Evolutionary conservation across 2,888 invertebrate genomes (phyloP), one percentile per base, ranked within the genome.

Genomic region (Cosmia trapezina): DNA sequence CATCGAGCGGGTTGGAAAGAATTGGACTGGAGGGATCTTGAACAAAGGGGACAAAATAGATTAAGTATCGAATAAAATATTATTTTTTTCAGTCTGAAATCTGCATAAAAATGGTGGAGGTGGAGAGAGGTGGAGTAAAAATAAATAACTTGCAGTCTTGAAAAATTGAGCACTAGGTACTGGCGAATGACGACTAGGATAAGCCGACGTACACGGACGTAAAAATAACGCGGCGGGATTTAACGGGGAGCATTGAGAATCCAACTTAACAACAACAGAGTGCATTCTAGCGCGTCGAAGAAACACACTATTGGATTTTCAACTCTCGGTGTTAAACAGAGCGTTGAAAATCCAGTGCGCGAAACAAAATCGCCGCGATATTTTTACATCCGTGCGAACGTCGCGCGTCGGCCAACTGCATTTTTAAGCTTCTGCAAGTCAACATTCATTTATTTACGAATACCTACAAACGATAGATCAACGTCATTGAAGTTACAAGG

Each of bases 381-480:
- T n/a, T n/a, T n/a, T n/a, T n/a, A n/a, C n/a, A n/a, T n/a, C n/a
- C n/a, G n/a, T n/a, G n/a, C n/a, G n/a, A n/a, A n/a, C n/a, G n/a
- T n/a, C n/a, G n/a, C n/a, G n/a, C n/a, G n/a, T n/a, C n/a, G n/a
- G n/a, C n/a, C n/a, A n/a, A n/a, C 8, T 49, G 22, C 54, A 77
- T 6, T 14, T 22, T 3, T 8, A 57, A 45, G 7, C 28, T 57
- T 33, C 9, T 33, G 1, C 14, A 45, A 19, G 0, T 47, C 22
- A 47, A 47, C 22, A 56, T 45, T 22, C 14, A 41, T 19, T 2
- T 41, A 61, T 51, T 45, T 51, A 57, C 28, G 33, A 57, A n/a
- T 63, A 37, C 17, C 12, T 56, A 64, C 19, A 54, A 53, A 49
- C 19, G 17, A 69, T n/a, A 45, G 22, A 63, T 37, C 12, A 49